Conservation (phyloP, 2,888 invertebrate species). For the Eremobia ochroleuca region DNA sequence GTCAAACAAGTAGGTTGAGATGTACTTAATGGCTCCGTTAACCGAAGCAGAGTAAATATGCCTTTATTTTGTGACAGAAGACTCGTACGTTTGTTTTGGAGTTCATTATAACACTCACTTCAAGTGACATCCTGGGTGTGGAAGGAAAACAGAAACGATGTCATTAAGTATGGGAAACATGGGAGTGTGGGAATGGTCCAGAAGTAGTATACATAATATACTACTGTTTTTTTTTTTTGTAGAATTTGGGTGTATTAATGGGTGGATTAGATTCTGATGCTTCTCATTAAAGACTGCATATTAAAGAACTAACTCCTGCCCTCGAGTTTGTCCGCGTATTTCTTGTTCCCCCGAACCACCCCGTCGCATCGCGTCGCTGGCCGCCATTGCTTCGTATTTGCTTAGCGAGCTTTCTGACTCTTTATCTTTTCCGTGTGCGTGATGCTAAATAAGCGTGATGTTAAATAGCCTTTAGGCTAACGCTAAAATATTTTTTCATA, state of each 20-base stretch:
- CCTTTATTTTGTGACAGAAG: conserved; percentile 40
- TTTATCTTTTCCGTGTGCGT: no score
- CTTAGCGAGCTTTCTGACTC: background rate
- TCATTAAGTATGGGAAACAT: background rate
- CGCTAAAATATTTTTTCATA: background rate
- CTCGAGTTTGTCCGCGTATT: no score
- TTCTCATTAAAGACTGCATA: background rate
- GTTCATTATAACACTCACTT: conserved; percentile 28
- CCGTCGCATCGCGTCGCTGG: background rate
- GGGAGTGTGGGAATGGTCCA: conserved; percentile 25
- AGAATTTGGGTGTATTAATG: no score
- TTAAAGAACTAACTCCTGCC: background rate
- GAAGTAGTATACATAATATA: no score
- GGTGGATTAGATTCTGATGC: background rate
- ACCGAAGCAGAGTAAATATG: conserved; percentile 47
- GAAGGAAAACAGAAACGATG: conserved; percentile 3
- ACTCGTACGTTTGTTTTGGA: conserved; percentile 23
- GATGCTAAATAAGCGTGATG: no score
- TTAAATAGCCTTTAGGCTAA: background rate
- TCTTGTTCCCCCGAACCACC: no score
- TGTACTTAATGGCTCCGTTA: conserved; percentile 59
- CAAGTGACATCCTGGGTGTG: background rate
- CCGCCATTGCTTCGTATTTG: background rate
- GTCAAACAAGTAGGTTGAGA: conserved; percentile 63
- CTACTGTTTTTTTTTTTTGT: background rate